Conservation (phyloP, 1,140 invertebrate genomes). For the Achatina immaculata region DNA sequence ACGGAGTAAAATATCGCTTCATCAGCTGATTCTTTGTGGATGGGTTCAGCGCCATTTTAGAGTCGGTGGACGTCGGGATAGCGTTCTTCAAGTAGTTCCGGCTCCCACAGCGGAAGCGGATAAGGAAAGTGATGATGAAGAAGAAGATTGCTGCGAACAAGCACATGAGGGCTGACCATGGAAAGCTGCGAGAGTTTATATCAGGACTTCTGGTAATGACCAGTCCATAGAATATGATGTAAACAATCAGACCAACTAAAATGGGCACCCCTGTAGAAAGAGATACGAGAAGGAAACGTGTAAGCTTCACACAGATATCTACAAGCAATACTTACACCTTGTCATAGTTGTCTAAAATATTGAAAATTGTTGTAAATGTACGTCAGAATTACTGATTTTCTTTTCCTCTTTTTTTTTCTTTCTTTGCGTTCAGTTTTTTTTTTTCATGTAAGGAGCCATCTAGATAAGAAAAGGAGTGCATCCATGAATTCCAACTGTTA, state of each 20-base stretch:
- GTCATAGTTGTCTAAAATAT: not conserved
- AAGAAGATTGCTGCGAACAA: conserved; percentile 35
- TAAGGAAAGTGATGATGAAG: conserved; percentile 36
- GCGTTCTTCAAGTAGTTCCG: conserved; percentile 25
- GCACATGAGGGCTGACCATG: conserved; percentile 39
- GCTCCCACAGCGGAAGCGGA: conserved; percentile 31
- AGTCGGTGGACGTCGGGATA: conserved; percentile 42
- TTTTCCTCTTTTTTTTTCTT: too few species aligned
- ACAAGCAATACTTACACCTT: not conserved
- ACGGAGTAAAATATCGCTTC: conserved; percentile 35
- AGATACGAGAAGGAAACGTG: too few species aligned
- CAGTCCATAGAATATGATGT: conserved; percentile 28
- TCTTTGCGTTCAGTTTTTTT: too few species aligned
- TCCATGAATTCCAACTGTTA: too few species aligned
- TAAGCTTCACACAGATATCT: not conserved
- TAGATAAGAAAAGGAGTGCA: too few species aligned
- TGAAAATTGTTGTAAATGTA: not conserved
- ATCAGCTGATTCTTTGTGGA: conserved; percentile 38
- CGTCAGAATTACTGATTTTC: too few species aligned
- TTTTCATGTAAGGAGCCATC: too few species aligned
- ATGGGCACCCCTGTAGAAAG: conserved; percentile 31
- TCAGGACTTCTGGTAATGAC: conserved; percentile 33
- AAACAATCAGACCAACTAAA: conserved; percentile 35
- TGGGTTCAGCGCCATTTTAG: conserved; percentile 39
- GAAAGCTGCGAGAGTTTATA: conserved; percentile 27